These are phyloP conservation scores for Megalurothrips usitatus DNA, from an alignment of 2,888 invertebrate species.

Conservation along the genomic window DNA sequence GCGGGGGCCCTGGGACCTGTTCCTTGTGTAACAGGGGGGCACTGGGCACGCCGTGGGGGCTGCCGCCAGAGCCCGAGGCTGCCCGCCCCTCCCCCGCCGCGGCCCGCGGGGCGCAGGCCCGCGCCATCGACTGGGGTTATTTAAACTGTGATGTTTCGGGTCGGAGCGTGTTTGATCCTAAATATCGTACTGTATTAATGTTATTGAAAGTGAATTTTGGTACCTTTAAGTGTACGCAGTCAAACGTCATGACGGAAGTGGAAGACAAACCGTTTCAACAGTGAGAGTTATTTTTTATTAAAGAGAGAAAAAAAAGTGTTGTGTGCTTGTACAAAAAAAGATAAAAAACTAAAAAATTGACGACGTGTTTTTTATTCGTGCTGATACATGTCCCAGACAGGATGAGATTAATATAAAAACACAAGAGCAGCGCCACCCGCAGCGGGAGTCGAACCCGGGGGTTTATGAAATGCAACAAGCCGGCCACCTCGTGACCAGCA, in stretches of 20 bases:
- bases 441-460: not conserved
- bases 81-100: too few relatives aligned
- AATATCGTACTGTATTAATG: conserved; percentile 25
- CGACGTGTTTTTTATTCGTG: not conserved
- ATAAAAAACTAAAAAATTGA: not conserved
- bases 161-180: not conserved
- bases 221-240: conserved; percentile 4
- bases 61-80: too few relatives aligned
- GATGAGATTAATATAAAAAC: too few relatives aligned
- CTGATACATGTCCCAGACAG: too few relatives aligned
- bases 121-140: not conserved
- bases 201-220: not conserved
- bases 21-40: not conserved
- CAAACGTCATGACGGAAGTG: not conserved
- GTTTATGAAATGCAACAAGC: not conserved
- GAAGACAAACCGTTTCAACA: conserved; percentile 14
- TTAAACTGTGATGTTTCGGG: conserved; percentile 25
- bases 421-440: too few relatives aligned
- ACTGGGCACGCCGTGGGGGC: too few relatives aligned
- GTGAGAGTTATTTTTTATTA: conserved; percentile 16
- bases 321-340: not conserved
- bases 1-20: not conserved
- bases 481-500: not conserved
- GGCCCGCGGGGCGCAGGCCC: not conserved
- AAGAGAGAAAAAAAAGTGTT: not conserved